Base-by-base conservation (phyloP, 2,888 invertebrate genomes). In the Troglohyphantes excavatus region DNA sequence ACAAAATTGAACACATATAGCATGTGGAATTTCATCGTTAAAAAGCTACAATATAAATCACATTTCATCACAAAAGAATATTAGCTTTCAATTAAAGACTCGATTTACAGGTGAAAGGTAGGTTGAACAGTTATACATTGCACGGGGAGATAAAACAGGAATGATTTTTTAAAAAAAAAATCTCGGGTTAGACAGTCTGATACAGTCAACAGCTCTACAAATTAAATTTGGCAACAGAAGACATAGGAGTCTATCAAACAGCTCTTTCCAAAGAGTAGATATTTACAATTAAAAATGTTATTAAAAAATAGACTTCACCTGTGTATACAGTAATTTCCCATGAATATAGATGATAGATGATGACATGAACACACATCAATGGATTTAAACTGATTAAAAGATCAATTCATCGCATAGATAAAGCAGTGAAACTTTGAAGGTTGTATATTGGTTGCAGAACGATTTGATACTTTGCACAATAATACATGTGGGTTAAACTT, bases 21-120 rank as follows among this genome's bases (percentile, higher is more conserved):
- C 90, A 81, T 81, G 84, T 85, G 85, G 90, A 90, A 90, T 90
- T 89, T 90, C 84, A 67, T 90, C 72, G 68, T 90, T 90, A 90
- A 90, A 90, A 90, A 90, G 89, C 84, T 90, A 84, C 89, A 90
- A 63, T 84, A 70, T 84, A 90, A 90, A 90, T 90, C 89, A 90
- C 89, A 90, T 90, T 90, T 84, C 83, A 84, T 90, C 89, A 84
- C 89, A 90, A 84, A 88, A 90, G 83, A 63, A 84, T 70, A 70
- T 76, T 87, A 68, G 59, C 59, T 89, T 89, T 82, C 82, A 82
- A 83, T 76, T 82, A 43, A 39, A 82, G 82, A 85, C 84, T 72
- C 19, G 82, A 68, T 78, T 79, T 79, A 84, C 89, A 90, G 33
- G 70, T 72, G 89, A 90, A 84, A 90, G 84, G 83, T 61, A 90